Percentiles rank a stretch among this genome's conserved stretches.
These are phyloP conservation scores for Parelbella ahira DNA, from an alignment of 2,888 invertebrate genomes.

Conservation along the genomic window DNA sequence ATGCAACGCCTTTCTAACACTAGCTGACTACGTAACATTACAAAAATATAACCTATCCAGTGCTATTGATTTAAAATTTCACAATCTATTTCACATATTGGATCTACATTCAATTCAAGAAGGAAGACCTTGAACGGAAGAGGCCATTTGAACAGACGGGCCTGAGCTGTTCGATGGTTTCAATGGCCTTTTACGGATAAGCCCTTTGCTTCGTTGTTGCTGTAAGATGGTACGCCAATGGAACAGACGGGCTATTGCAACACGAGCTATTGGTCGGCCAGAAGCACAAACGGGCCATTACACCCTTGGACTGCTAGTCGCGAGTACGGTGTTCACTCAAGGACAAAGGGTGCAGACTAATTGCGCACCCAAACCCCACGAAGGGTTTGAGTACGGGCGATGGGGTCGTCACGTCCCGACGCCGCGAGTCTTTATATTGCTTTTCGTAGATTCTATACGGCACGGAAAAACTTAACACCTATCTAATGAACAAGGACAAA, in stretches of 20 bases:
- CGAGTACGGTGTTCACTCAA: not conserved
- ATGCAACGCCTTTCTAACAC: no score
- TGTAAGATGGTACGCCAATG: no score
- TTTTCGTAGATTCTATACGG: slow-evolving; percentile 1
- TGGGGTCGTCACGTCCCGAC: slow-evolving; percentile 16
- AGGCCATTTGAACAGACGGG: not conserved
- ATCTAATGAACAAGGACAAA: slow-evolving; percentile 1
- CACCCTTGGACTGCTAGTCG: slow-evolving; percentile 1
- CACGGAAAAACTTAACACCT: slow-evolving; percentile 9
- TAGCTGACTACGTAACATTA: not conserved
- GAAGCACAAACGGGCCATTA: slow-evolving; percentile 12
- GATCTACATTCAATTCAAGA: not conserved
- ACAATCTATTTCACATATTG: not conserved
- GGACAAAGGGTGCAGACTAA: slow-evolving; percentile 14
- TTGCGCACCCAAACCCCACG: slow-evolving; percentile 2
- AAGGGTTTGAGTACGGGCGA: slow-evolving; percentile 1
- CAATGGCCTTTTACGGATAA: not conserved
- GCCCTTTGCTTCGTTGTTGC: not conserved
- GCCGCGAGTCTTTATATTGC: slow-evolving; percentile 1
- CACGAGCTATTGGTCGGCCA: not conserved
- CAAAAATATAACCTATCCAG: not conserved
- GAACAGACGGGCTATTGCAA: not conserved
- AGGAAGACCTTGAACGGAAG: not conserved
- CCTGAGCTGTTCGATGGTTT: not conserved
- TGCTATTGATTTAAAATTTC: slow-evolving; percentile 3